These are phyloP conservation scores for Mionectes olivaceus DNA, from an alignment of 2,797 vertebrate genomes.

Conservation along the genomic window DNA sequence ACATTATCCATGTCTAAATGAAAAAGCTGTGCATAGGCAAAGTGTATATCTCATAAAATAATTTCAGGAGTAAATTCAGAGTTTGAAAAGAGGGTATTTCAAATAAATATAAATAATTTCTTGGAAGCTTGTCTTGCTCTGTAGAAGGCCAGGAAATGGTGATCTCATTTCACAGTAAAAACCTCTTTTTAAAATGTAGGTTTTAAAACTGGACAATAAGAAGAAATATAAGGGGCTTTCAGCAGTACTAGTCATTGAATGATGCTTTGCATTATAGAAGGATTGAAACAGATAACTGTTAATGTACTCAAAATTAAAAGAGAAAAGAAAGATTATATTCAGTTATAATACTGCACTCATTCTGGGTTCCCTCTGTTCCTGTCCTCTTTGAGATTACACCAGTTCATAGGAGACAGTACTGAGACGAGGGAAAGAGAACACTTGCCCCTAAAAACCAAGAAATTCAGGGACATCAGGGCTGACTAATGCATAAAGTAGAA, in stretches of 20 bases:
- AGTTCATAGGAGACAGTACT: neutral
- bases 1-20: neutral
- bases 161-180: neutral
- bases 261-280: neutral
- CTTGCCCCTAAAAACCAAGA: neutral
- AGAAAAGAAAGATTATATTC: neutral
- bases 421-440: neutral
- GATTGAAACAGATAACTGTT: neutral
- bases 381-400: neutral
- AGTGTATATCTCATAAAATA: neutral
- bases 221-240: neutral
- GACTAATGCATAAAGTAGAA: neutral
- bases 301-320: neutral
- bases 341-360: neutral
- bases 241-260: neutral
- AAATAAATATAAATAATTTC: neutral
- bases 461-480: neutral
- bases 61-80: neutral
- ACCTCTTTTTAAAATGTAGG: neutral
- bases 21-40: neutral
- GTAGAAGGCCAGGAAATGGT: fast-evolving
- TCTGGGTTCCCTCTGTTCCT: neutral
- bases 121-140: neutral
- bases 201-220: neutral
- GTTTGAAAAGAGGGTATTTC: neutral